Evolutionary conservation across 2,888 invertebrate genomes (phyloP).

Genomic region (Thyatira batis): DNA sequence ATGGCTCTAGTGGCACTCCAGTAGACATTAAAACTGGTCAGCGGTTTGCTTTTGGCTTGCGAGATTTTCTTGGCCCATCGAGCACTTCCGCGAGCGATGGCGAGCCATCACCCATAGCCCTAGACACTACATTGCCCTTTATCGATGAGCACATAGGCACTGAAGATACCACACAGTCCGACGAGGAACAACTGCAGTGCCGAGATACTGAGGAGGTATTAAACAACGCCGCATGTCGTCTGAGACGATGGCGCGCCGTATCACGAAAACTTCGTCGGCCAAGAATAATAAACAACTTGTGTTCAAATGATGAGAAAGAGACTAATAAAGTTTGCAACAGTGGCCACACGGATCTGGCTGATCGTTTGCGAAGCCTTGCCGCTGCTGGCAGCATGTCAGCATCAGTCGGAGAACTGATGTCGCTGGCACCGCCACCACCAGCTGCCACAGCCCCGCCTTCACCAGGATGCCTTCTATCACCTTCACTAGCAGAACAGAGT

Average conservation of each 20-base stretch:
- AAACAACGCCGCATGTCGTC: slow-evolving; percentile 73
- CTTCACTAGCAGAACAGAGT: slow-evolving; percentile 72
- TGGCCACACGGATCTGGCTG: slow-evolving; percentile 74
- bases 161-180: slow-evolving; percentile 54
- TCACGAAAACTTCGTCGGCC: slow-evolving; percentile 76
- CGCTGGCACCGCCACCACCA: slow-evolving; percentile 72
- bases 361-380: slow-evolving; percentile 69
- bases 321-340: slow-evolving; percentile 45
- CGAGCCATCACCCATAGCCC: slow-evolving; percentile 50
- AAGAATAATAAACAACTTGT: slow-evolving; percentile 75
- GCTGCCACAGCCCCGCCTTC: slow-evolving; percentile 77
- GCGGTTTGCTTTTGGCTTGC: slow-evolving; percentile 61
- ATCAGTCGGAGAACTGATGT: slow-evolving; percentile 72
- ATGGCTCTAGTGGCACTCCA: slow-evolving; percentile 48
- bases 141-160: slow-evolving; percentile 64
- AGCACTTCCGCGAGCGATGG: slow-evolving; percentile 39
- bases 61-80: slow-evolving; percentile 64
- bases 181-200: slow-evolving; percentile 54
- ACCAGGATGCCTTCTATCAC: slow-evolving; percentile 71
- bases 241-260: slow-evolving; percentile 77
- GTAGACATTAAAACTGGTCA: slow-evolving; percentile 60
- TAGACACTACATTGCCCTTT: slow-evolving; percentile 57
- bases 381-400: slow-evolving; percentile 73
- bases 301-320: slow-evolving; percentile 55
- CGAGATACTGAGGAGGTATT: slow-evolving; percentile 67